Conservation (phyloP, 2,797 vertebrate species). For the Labroides dimidiatus region DNA sequence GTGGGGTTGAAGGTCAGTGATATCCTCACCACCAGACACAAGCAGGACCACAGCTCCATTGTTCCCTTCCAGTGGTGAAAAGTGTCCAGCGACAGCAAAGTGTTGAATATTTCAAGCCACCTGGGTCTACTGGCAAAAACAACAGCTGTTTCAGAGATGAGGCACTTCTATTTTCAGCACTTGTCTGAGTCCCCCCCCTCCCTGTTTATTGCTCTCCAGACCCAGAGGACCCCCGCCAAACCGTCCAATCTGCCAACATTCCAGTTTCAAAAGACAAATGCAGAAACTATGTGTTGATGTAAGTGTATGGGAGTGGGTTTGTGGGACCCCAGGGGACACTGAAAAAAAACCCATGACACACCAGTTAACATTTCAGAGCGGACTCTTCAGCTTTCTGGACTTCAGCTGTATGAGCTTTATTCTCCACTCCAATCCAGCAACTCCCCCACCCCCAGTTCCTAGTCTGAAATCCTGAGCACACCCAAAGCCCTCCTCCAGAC, state of each 20-base stretch:
- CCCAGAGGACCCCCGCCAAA: conserved; percentile 75
- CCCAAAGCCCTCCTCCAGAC: conserved; percentile 57
- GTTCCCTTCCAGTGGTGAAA: conserved; percentile 67
- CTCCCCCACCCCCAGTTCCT: not conserved
- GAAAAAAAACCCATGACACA: conserved; percentile 36
- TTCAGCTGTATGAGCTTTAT: conserved; percentile 54
- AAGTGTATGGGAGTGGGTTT: conserved; percentile 76
- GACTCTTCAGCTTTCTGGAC: conserved; percentile 36
- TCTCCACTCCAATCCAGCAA: conserved; percentile 30
- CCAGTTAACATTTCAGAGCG: conserved; percentile 65
- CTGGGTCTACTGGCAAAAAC: conserved; percentile 96
- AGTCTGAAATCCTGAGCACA: conserved; percentile 38
- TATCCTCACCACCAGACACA: conserved; percentile 71
- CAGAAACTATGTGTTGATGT: conserved; percentile 84
- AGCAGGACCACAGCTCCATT: conserved; percentile 58
- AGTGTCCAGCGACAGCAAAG: conserved; percentile 57
- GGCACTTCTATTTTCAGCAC: conserved; percentile 93
- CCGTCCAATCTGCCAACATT: conserved; percentile 62
- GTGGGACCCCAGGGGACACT: conserved; percentile 46
- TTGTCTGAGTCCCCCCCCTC: conserved; percentile 70
- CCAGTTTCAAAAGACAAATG: conserved; percentile 79
- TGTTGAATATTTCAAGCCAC: conserved; percentile 85
- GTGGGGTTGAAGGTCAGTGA: conserved; percentile 68
- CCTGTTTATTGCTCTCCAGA: conserved; percentile 83
- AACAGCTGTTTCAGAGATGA: conserved; percentile 94